Base-by-base conservation (phyloP, 2,113 vertebrate species). In the Cynopterus brachyotis region DNA sequence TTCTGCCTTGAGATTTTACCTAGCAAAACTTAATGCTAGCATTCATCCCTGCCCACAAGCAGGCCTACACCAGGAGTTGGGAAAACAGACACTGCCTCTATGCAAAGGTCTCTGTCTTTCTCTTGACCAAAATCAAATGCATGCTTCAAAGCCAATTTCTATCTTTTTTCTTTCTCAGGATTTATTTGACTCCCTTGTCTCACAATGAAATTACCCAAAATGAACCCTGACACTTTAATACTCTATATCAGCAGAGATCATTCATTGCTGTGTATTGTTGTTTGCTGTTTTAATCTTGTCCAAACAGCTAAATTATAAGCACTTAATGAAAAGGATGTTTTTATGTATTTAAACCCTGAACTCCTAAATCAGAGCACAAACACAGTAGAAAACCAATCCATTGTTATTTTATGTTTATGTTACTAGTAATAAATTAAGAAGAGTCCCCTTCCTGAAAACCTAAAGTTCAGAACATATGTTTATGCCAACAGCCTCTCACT, bases 1-100 rank as follows among this genome's bases (percentile, higher is more conserved):
- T 92, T 87, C 98, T 89, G 92, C 75, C 89, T 83, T 42, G 84
- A 86, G 84, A 82, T 89, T 93, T 97, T 83, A 81, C 62, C 97
- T 95, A 37, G 64, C 45, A 95, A 94, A 90, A 96, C 95, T 78
- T 40, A 37, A 96, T 79, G 37, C 76, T 96, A 15, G 53, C 40
- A 86, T 64, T 62, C 55, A 13, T 66, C 0, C 2, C 26, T 89
- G 11, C 35, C 81, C 37, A 32, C 1, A 26, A 0, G 30, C 76
- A 64, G 6, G 24, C 32, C 37, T 32, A 13, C 15, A 16, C 53
- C 28, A 19, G 76, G 20, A 75, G 8, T 6, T 0, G 20, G 30
- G 22, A 40, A 83, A 28, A 80, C 12, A 20, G 26, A 32, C 2
- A 24, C 24, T 40, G 60, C 40, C 66, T 89, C 17, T 26, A 5